phyloP scores from a whole-genome alignment of 1,140 invertebrate species.

The Dysdera silvatica region DNA sequence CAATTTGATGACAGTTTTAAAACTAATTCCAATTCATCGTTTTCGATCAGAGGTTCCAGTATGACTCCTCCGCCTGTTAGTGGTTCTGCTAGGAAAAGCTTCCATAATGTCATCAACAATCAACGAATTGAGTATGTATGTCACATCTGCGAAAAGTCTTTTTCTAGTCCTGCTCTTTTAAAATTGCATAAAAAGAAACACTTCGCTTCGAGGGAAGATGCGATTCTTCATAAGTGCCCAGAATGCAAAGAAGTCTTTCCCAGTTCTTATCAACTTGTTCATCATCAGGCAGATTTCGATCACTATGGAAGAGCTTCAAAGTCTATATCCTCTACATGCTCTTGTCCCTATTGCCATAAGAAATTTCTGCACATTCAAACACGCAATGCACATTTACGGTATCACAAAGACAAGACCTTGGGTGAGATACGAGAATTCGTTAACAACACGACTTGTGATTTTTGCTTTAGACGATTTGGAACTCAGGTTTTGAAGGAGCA shows the following conservation, averaged over 20 bases:
- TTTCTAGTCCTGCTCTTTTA: no score
- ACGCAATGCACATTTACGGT: constrained; percentile 20
- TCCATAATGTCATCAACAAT: no score
- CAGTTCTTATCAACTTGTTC: constrained; percentile 11
- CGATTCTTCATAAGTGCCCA: constrained; percentile 7
- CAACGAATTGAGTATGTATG: no score
- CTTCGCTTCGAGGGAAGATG: background rate
- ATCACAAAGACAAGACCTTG: constrained; percentile 12
- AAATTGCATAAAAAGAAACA: background rate
- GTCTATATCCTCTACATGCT: background rate
- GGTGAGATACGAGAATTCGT: constrained; percentile 14
- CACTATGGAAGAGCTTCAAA: constrained; percentile 25
- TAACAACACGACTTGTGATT: constrained; percentile 24
- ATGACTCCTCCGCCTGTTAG: background rate
- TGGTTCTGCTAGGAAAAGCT: constrained; percentile 14
- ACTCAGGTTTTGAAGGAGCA: constrained; percentile 4
- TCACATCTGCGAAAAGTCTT: no score
- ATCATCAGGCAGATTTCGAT: constrained; percentile 18
- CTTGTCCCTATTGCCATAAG: constrained; percentile 28
- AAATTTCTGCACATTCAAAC: constrained; percentile 13
- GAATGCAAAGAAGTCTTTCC: constrained; percentile 17
- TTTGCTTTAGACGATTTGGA: constrained; percentile 23
- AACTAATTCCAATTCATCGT: no score
- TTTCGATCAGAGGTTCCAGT: no score
- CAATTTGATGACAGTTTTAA: no score